phyloP scores from a whole-genome alignment of 2,113 vertebrate genomes.

The Himantopus leucocephalus region DNA sequence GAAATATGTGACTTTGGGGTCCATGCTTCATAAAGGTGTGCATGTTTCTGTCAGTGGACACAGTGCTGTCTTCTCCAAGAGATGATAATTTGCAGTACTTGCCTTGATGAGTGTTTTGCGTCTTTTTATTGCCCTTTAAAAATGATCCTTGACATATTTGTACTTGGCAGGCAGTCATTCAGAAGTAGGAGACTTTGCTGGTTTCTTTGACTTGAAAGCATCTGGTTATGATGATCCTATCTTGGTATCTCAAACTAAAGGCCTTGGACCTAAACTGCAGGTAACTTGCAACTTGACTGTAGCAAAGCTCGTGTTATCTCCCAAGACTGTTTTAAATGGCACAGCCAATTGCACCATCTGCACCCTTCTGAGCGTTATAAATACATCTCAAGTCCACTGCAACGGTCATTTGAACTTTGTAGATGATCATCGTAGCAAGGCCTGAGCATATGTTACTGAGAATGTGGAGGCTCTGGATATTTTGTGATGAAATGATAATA shows the following conservation, averaged over 20 bases:
- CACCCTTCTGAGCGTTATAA: not conserved
- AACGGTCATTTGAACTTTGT: not conserved
- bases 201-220: conserved; percentile 84
- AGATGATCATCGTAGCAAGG: not conserved
- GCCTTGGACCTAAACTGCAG: conserved; percentile 87
- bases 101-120: not conserved
- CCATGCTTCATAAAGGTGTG: not conserved
- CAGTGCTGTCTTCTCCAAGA: not conserved
- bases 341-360: not conserved
- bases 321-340: not conserved
- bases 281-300: conserved; percentile 53
- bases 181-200: conserved; percentile 78
- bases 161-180: conserved; percentile 72
- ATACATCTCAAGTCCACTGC: not conserved
- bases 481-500: not conserved
- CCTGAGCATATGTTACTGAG: not conserved
- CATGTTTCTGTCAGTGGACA: not conserved
- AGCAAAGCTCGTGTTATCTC: not conserved
- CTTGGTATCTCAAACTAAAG: conserved; percentile 84
- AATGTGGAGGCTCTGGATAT: not conserved
- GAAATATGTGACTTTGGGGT: not conserved
- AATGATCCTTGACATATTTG: not conserved
- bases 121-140: not conserved
- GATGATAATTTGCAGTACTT: not conserved
- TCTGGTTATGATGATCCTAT: conserved; percentile 85